A percentile compares a stretch with the other conserved stretches of the same genome.
Conservation (phyloP, 2,797 vertebrate genomes). For the Notolabrus celidotus region DNA sequence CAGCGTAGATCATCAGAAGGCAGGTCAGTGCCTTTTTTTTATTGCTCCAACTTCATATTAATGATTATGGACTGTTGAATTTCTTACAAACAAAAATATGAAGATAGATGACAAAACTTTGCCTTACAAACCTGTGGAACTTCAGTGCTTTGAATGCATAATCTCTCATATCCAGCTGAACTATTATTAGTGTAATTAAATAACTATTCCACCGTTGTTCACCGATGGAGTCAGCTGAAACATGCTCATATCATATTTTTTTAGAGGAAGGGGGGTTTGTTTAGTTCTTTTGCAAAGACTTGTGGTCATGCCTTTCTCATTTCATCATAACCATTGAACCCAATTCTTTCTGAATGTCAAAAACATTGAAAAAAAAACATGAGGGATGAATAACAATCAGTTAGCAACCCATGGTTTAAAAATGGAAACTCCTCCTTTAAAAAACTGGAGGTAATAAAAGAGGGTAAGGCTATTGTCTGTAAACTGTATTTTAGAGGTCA, state of each 20-base stretch:
- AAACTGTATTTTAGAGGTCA: slow-evolving; percentile 80
- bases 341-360: slow-evolving; percentile 67
- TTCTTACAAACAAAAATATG: slow-evolving; percentile 28
- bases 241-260: slow-evolving; percentile 10
- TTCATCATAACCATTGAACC: slow-evolving; percentile 49
- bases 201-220: slow-evolving; percentile 37
- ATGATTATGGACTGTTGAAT: slow-evolving; percentile 49
- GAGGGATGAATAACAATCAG: slow-evolving; percentile 57
- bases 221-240: slow-evolving; percentile 31
- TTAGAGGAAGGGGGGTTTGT: slow-evolving; percentile 21
- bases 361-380: slow-evolving; percentile 60
- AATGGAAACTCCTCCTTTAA: slow-evolving; percentile 58
- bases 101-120: slow-evolving; percentile 72
- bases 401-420: slow-evolving; percentile 49
- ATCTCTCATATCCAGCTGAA: slow-evolving; percentile 64
- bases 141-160: slow-evolving; percentile 54
- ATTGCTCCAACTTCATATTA: slow-evolving; percentile 54
- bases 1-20: slow-evolving; percentile 61
- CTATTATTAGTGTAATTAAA: slow-evolving; percentile 36
- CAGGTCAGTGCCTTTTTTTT: slow-evolving; percentile 77
- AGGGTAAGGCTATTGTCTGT: slow-evolving; percentile 75
- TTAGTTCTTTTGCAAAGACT: slow-evolving; percentile 34
- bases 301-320: slow-evolving; percentile 57
- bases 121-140: slow-evolving; percentile 85
- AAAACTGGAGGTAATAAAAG: slow-evolving; percentile 63